Evolutionary conservation across 2,113 vertebrate genomes (phyloP).

Genomic region (Pomatostomus ruficeps): DNA sequence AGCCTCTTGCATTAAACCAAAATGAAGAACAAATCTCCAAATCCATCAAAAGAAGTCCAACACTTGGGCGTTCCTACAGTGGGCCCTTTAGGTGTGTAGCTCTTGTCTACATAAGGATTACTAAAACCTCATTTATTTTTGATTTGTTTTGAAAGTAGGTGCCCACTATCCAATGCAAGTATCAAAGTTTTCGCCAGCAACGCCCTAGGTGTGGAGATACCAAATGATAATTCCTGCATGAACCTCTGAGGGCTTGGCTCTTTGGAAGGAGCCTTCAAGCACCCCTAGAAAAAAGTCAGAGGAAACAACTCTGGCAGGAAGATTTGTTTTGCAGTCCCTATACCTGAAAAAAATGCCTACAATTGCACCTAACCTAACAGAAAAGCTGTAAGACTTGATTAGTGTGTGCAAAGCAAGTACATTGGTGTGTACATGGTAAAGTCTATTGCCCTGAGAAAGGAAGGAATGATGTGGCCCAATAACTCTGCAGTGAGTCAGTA

Average conservation of each 20-base stretch:
- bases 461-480: not conserved
- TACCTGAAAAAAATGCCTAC: not conserved
- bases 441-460: not conserved
- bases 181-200: not conserved
- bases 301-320: not conserved
- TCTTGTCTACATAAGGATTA: not conserved
- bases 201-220: not conserved
- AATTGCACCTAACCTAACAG: not conserved
- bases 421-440: not conserved
- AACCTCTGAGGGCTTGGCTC: not conserved
- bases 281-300: not conserved
- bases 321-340: not conserved
- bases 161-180: not conserved
- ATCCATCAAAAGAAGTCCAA: not conserved
- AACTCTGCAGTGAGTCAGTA: constrained; percentile 4
- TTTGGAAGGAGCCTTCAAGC: not conserved
- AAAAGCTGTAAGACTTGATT: not conserved
- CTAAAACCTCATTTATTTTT: not conserved
- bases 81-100: not conserved
- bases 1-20: not conserved
- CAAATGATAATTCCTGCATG: not conserved
- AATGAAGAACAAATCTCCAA: not conserved
- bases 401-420: not conserved
- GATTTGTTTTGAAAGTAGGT: not conserved
- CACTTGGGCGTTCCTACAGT: not conserved